Evolutionary conservation across 1,140 invertebrate species (phyloP), one percentile per base, ranked within the genome.

Genomic region (Diabrotica undecimpunctata): DNA sequence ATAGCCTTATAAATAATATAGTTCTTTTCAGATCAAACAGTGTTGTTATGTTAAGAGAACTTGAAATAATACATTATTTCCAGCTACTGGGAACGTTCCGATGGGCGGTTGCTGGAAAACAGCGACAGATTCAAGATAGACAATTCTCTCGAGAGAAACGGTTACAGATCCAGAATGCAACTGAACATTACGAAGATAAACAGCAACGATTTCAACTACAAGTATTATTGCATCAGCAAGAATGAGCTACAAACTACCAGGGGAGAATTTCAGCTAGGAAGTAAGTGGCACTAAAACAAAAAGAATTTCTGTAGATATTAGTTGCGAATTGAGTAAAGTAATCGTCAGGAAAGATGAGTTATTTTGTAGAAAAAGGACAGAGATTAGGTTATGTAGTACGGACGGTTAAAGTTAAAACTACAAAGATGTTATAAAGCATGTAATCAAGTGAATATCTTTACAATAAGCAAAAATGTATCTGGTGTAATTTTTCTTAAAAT

Each of bases 151-250:
- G 77, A 81, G 51, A 67, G 73, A 64, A 60, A 69, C 59, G 61
- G 69, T 0, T 79, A 77, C 57, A 77, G 71, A 65, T 69, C 85
- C 57, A 84, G 83, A 73, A 93, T 94, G 90, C 85, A 86, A 50
- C 76, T 95, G 46, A 91, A 89, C 59, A 87, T 96, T 25, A 86
- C 83, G 0, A 83, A 85, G 56, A 77, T 93, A 14, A 82, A 81
- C 14, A 77, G 81, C 10, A 74, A 83, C 46, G 93, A 96, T 66
- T 80, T 86, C 76, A 83, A 64, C 85, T 90, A 9, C 60, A 81
- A 84, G 50, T 96, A 95, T 76, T 85, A 90, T 70, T 96, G 94
- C 74, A 86, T 93, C 52, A 88, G 86, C 25, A 93, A 91, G 74
- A 96, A 95, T 77, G 88, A 90, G 68, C 79, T 92, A 5, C 89